These are phyloP conservation scores for Hyperopisus bebe DNA, from an alignment of 2,113 vertebrate genomes.

Conservation along the genomic window DNA sequence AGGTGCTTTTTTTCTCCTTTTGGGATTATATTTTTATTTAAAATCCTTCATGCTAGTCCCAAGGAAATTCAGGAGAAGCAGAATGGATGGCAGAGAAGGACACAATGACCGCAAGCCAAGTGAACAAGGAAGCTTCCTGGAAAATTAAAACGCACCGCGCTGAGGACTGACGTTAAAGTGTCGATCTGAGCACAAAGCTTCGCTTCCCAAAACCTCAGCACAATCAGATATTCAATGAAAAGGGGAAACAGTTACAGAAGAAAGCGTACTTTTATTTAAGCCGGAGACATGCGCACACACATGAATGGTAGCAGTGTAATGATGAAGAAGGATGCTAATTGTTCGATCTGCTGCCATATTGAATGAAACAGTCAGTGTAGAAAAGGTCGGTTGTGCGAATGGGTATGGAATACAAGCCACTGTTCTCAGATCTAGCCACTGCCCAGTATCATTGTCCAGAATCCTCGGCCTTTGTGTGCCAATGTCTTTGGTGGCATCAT, in stretches of 20 bases:
- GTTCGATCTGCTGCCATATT: slow-evolving; percentile 22
- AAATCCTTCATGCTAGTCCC: not conserved
- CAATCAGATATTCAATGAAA: slow-evolving; percentile 14
- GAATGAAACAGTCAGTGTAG: slow-evolving; percentile 24
- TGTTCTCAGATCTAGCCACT: not conserved
- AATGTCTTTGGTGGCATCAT: not conserved
- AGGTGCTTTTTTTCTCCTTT: not conserved
- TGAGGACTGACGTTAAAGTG: not conserved
- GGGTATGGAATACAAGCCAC: slow-evolving; percentile 17
- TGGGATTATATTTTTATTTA: not conserved
- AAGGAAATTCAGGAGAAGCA: not conserved
- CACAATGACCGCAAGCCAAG: not conserved
- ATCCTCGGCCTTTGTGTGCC: not conserved
- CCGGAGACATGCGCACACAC: not conserved
- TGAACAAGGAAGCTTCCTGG: not conserved
- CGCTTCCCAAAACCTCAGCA: not conserved
- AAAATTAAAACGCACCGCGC: not conserved
- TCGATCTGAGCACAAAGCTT: not conserved
- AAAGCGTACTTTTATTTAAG: not conserved
- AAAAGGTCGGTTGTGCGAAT: slow-evolving; percentile 19
- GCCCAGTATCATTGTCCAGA: not conserved
- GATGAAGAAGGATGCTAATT: slow-evolving; percentile 19
- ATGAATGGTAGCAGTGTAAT: slow-evolving; percentile 33
- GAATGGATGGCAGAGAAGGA: not conserved
- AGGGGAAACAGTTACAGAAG: not conserved